These are phyloP conservation scores for Trissolcus brochymenae DNA, from an alignment of 2,888 invertebrate species.

Conservation along the genomic window DNA sequence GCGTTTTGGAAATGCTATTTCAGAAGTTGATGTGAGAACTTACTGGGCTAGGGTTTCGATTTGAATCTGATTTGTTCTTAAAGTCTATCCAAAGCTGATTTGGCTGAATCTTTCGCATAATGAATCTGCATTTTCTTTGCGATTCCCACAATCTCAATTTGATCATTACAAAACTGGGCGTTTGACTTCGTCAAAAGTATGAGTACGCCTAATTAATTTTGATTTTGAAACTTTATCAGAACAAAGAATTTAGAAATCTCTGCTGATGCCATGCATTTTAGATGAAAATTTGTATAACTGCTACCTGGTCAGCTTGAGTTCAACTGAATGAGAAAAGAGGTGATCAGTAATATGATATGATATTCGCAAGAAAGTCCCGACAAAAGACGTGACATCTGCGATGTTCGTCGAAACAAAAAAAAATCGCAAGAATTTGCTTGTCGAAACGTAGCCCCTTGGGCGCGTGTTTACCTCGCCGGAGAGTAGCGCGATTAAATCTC, in stretches of 20 bases:
- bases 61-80: conserved; percentile 3
- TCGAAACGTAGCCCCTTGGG: conserved; percentile 46
- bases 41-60: background rate
- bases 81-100: background rate
- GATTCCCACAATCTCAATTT: background rate
- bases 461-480: conserved; percentile 51
- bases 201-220: background rate
- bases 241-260: background rate
- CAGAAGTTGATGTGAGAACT: background rate
- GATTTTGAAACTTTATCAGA: background rate
- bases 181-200: too few species aligned
- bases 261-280: background rate
- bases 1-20: background rate
- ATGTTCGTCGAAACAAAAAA: conserved; percentile 30
- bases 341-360: conserved; percentile 35
- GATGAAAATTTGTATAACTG: background rate
- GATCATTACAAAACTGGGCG: background rate
- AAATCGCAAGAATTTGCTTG: conserved; percentile 32
- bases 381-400: conserved; percentile 41
- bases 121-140: background rate
- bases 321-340: background rate
- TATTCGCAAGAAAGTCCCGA: conserved; percentile 24
- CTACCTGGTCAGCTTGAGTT: background rate
- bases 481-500: conserved; percentile 65
- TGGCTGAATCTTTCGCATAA: background rate